Conservation (phyloP, 2,797 vertebrate species). For the Rhincodon typus region DNA sequence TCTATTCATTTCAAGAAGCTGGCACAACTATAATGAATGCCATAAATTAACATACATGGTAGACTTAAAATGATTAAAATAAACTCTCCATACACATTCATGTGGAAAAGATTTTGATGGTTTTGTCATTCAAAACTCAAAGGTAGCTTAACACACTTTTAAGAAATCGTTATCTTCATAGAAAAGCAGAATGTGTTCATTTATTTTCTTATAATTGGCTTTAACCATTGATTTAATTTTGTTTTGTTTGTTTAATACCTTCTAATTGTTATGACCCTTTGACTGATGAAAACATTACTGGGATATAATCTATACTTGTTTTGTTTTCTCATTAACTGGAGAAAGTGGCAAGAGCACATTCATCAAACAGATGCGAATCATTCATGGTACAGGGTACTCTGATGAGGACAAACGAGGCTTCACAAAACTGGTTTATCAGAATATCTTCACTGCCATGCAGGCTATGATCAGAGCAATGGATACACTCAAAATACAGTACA, state of each 20-base stretch:
- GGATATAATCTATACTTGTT: background rate
- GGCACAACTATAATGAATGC: background rate
- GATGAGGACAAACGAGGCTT: conserved; percentile 89
- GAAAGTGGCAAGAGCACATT: conserved; percentile 95
- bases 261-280: background rate
- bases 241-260: background rate
- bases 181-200: no score
- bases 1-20: background rate
- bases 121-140: background rate
- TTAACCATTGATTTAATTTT: background rate
- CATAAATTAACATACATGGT: background rate
- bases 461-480: conserved; percentile 85
- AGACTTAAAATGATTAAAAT: background rate
- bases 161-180: background rate
- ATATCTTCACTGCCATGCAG: conserved; percentile 93
- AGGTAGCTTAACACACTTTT: background rate
- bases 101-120: background rate
- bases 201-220: background rate
- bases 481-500: conserved; percentile 88
- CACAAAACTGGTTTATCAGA: conserved; percentile 89
- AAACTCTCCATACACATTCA: background rate
- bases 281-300: no score
- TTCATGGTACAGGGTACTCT: conserved; percentile 84
- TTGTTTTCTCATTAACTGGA: conserved; percentile 70
- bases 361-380: conserved; percentile 95